A percentile compares a stretch with the other conserved stretches of the same genome.
phyloP scores from a whole-genome alignment of 2,888 invertebrate genomes.

The Asteroscopus sphinx region DNA sequence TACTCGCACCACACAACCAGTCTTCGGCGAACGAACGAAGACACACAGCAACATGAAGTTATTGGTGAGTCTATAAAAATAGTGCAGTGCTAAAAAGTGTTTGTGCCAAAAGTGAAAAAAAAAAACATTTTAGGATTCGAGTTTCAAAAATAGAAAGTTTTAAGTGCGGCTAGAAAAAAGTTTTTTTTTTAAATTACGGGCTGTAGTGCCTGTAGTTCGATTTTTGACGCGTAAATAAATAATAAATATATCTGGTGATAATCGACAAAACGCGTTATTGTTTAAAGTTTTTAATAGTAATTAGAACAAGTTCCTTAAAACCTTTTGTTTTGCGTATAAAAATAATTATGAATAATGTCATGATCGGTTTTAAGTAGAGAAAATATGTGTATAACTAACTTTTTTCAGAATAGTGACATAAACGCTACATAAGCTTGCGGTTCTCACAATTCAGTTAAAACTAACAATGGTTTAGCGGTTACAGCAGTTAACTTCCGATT shows the following conservation, averaged over 20 bases:
- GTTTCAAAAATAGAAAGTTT: slow-evolving; percentile 46
- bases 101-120: slow-evolving; percentile 58
- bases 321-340: too few species aligned
- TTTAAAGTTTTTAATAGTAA: neutral
- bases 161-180: slow-evolving; percentile 35
- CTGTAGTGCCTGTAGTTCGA: neutral
- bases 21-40: slow-evolving; percentile 86
- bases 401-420: neutral
- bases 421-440: slow-evolving; percentile 19
- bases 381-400: neutral
- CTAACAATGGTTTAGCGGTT: slow-evolving; percentile 37
- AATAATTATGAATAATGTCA: too few species aligned
- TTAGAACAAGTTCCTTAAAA: too few species aligned
- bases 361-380: neutral
- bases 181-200: slow-evolving; percentile 4
- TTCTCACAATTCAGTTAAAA: slow-evolving; percentile 18
- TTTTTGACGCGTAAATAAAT: neutral
- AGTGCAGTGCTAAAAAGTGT: slow-evolving; percentile 64
- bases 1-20: slow-evolving; percentile 81
- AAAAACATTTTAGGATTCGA: slow-evolving; percentile 40
- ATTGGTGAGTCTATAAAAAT: slow-evolving; percentile 80
- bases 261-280: slow-evolving; percentile 9
- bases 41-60: slow-evolving; percentile 87
- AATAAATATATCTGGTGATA: slow-evolving; percentile 3
- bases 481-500: neutral